A percentile compares a stretch with the other conserved stretches of the same genome.
These are phyloP conservation scores for Drosophila repleta DNA, from an alignment of 1,140 invertebrate species.

Conservation along the genomic window DNA sequence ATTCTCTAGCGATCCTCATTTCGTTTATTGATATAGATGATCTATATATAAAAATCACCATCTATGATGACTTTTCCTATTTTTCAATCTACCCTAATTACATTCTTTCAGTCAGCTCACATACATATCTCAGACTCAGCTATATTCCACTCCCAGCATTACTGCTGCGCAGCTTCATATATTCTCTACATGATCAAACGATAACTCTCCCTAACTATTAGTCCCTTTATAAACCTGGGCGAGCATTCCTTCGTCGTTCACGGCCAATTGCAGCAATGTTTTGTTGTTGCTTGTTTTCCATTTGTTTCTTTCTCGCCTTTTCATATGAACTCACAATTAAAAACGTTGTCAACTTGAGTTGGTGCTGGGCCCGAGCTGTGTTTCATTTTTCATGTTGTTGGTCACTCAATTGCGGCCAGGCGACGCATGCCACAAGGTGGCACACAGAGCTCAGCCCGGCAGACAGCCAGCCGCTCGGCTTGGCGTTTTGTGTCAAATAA, in stretches of 20 bases:
- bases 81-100: too few species aligned
- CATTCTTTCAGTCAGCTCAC: too few species aligned
- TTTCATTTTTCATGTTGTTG: slow-evolving; percentile 80
- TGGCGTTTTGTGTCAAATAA: slow-evolving; percentile 76
- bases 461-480: background rate
- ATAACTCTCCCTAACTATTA: too few species aligned
- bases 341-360: slow-evolving; percentile 55
- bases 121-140: too few species aligned
- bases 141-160: background rate
- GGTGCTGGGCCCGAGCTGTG: slow-evolving; percentile 24
- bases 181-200: too few species aligned
- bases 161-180: too few species aligned
- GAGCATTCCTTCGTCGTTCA: background rate
- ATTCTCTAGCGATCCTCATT: too few species aligned
- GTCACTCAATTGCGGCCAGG: slow-evolving; percentile 72
- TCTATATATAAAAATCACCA: too few species aligned
- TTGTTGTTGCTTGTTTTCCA: background rate
- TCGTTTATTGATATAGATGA: too few species aligned
- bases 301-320: slow-evolving; percentile 8
- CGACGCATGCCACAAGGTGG: slow-evolving; percentile 73
- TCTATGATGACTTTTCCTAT: too few species aligned
- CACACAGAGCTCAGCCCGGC: background rate
- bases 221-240: background rate
- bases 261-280: background rate
- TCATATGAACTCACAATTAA: slow-evolving; percentile 64